Evolutionary conservation across 2,797 vertebrate genomes (phyloP).

Genomic region (Okamejei kenojei): DNA sequence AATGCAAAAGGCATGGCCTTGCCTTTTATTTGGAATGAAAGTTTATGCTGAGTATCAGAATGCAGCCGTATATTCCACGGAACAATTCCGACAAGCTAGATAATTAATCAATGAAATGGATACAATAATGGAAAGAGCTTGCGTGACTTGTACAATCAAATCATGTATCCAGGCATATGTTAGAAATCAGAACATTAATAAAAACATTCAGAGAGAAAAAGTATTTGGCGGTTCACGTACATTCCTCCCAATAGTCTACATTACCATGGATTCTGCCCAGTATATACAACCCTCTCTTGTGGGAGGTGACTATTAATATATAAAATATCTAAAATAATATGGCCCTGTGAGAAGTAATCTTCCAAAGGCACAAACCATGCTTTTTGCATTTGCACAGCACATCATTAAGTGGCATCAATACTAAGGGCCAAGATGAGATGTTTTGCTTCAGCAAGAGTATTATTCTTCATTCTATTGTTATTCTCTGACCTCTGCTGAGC

Average conservation of each 20-base stretch:
- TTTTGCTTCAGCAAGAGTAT: no score
- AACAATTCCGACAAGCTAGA: neutral
- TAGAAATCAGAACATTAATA: neutral
- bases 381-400: no score
- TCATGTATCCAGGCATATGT: slow-evolving; percentile 13
- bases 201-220: slow-evolving; percentile 4
- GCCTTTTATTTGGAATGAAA: neutral
- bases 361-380: neutral
- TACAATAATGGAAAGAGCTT: slow-evolving; percentile 28
- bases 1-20: neutral
- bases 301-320: neutral
- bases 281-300: neutral
- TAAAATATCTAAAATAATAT: neutral
- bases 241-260: neutral
- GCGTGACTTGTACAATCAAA: neutral
- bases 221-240: neutral
- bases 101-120: slow-evolving; percentile 31
- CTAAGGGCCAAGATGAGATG: no score
- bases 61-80: neutral
- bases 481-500: no score
- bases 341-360: neutral
- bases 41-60: neutral
- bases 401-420: no score
- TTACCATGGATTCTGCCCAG: slow-evolving; percentile 23
- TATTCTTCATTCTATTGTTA: no score